Evolutionary conservation across 2,888 invertebrate species (phyloP).

Genomic region (Trisateles emortualis): DNA sequence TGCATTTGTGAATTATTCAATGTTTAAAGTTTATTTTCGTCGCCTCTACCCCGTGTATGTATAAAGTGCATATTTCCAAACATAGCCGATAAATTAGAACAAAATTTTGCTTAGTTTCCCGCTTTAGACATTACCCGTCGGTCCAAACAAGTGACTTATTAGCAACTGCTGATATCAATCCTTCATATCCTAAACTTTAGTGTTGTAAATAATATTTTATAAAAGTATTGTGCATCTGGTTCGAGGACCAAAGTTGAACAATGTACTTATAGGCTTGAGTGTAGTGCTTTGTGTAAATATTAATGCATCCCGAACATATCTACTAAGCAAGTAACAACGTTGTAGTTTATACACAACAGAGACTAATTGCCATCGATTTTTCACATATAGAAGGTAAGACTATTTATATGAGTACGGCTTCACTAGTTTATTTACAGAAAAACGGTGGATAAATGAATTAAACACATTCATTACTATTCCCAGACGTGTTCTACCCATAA

Average conservation of each 20-base stretch:
- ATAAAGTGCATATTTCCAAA: conserved; percentile 46
- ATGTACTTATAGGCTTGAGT: conserved; percentile 47
- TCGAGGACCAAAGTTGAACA: conserved; percentile 67
- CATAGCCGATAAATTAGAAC: conserved; percentile 44
- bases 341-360: conserved; percentile 57
- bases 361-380: conserved; percentile 66
- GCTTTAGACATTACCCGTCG: conserved; percentile 57
- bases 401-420: conserved; percentile 33
- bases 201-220: conserved; percentile 48
- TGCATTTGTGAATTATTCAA: conserved; percentile 63
- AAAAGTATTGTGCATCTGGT: conserved; percentile 47
- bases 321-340: conserved; percentile 31
- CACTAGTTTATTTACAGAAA: conserved; percentile 21
- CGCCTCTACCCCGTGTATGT: conserved; percentile 49
- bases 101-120: conserved; percentile 34
- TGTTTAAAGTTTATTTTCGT: conserved; percentile 70
- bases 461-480: conserved; percentile 14
- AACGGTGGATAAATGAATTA: conserved; percentile 9
- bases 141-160: conserved; percentile 80
- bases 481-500: not conserved
- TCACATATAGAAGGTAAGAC: conserved; percentile 63
- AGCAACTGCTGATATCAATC: conserved; percentile 67
- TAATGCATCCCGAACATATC: conserved; percentile 53
- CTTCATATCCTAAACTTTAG: conserved; percentile 53
- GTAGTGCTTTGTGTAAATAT: conserved; percentile 67